phyloP scores from a whole-genome alignment of 2,797 vertebrate genomes.

The Sebastes kiyomatsui region DNA sequence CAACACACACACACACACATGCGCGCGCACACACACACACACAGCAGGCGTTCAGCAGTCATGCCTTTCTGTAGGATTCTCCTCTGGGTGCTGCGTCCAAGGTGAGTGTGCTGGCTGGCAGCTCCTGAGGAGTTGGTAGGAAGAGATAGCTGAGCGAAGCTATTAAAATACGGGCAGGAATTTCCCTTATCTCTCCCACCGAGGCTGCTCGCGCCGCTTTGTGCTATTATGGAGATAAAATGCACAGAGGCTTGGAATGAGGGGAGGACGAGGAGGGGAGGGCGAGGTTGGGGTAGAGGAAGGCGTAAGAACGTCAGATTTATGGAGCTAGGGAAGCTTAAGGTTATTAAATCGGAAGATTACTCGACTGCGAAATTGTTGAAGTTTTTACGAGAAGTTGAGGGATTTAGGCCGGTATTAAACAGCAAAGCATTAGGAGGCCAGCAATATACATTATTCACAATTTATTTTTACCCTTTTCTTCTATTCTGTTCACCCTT shows the following conservation, averaged over 20 bases:
- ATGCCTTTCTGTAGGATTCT: slow-evolving; percentile 82
- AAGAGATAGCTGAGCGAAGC: slow-evolving; percentile 87
- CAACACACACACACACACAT: not conserved
- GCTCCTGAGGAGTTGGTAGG: slow-evolving; percentile 86
- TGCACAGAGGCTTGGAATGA: slow-evolving; percentile 80
- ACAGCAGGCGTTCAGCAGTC: slow-evolving; percentile 57
- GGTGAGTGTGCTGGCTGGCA: slow-evolving; percentile 84
- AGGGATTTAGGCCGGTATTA: slow-evolving; percentile 85
- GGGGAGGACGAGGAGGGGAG: slow-evolving; percentile 63
- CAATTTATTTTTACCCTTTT: slow-evolving; percentile 75
- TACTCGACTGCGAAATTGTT: slow-evolving; percentile 89
- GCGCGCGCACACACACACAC: slow-evolving; percentile 5
- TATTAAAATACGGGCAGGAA: slow-evolving; percentile 90
- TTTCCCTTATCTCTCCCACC: slow-evolving; percentile 81
- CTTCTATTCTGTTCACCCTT: slow-evolving; percentile 59
- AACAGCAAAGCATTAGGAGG: slow-evolving; percentile 80
- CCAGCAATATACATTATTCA: slow-evolving; percentile 82
- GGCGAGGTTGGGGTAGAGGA: slow-evolving; percentile 56
- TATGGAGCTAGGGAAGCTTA: slow-evolving; percentile 86
- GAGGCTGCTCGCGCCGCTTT: slow-evolving; percentile 84
- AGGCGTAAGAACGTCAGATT: slow-evolving; percentile 85
- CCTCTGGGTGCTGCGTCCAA: slow-evolving; percentile 84
- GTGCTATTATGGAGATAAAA: slow-evolving; percentile 91
- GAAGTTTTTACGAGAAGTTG: slow-evolving; percentile 86
- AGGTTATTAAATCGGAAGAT: slow-evolving; percentile 90